Evolutionary conservation across 2,888 invertebrate genomes (phyloP).

Genomic region (Melanostoma scalare): DNA sequence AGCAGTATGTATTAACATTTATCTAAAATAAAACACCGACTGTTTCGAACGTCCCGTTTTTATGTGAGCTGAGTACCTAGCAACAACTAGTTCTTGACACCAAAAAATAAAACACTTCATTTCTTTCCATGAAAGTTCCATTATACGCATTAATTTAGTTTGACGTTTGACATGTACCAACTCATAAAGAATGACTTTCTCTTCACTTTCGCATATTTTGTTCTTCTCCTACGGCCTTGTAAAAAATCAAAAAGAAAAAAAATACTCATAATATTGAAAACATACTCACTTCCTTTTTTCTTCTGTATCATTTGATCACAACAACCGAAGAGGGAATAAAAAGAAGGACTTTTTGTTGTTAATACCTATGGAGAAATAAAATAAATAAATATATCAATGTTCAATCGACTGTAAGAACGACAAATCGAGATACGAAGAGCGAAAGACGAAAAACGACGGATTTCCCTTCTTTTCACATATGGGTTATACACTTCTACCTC

Average conservation of each 20-base stretch:
- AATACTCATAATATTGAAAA: conserved; percentile 45
- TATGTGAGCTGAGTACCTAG: too few species aligned
- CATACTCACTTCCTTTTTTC: conserved; percentile 39
- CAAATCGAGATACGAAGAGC: conserved; percentile 53
- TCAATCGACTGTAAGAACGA: conserved; percentile 61
- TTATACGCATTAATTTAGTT: conserved; percentile 65
- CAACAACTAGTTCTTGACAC: not conserved
- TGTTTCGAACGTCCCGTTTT: too few species aligned
- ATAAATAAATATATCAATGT: conserved; percentile 54
- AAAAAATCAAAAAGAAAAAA: conserved; percentile 5
- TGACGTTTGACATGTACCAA: conserved; percentile 52
- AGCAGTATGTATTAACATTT: too few species aligned
- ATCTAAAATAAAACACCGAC: too few species aligned
- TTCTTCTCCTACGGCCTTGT: conserved; percentile 23
- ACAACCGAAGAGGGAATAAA: conserved; percentile 24
- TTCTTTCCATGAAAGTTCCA: conserved; percentile 44
- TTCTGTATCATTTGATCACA: conserved; percentile 62
- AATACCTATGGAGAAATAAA: conserved; percentile 48
- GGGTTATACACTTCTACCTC: not conserved
- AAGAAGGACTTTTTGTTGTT: conserved; percentile 25
- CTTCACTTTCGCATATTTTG: conserved; percentile 28
- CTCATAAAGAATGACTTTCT: conserved; percentile 58
- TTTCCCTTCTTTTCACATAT: conserved; percentile 24
- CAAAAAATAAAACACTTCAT: conserved; percentile 8
- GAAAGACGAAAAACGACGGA: conserved; percentile 26